Conservation (phyloP, 2,888 invertebrate species). For the Rhimphoctona megacephalus region DNA sequence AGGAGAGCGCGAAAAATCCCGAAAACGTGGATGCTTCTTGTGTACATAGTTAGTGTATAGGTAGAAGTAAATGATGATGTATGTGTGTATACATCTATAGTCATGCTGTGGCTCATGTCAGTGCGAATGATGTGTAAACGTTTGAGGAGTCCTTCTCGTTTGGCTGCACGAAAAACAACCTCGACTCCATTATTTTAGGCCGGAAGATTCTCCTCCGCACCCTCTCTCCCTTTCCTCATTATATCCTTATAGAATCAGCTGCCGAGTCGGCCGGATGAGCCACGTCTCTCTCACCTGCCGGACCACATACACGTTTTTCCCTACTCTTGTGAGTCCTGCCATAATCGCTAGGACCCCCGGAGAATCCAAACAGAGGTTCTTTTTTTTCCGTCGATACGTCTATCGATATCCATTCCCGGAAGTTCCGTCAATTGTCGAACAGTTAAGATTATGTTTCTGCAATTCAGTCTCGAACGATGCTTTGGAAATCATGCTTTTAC, state of each 20-base stretch:
- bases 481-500: background rate
- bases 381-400: background rate
- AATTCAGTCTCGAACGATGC: background rate
- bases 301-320: constrained; percentile 27
- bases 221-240: constrained; percentile 64
- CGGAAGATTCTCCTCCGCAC: constrained; percentile 73
- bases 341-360: constrained; percentile 15
- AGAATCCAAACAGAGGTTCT: background rate
- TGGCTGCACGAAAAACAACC: constrained; percentile 48
- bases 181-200: constrained; percentile 81
- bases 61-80: background rate
- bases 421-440: background rate
- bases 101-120: constrained; percentile 29
- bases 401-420: constrained; percentile 12
- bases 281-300: constrained; percentile 78
- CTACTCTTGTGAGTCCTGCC: constrained; percentile 3
- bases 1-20: constrained; percentile 27
- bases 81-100: background rate
- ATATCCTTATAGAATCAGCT: constrained; percentile 84
- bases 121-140: constrained; percentile 79
- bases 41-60: constrained; percentile 4
- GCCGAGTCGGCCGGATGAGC: constrained; percentile 74
- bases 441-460: background rate
- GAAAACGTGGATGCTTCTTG: constrained; percentile 10
- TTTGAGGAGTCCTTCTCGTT: constrained; percentile 73